Evolutionary conservation across 2,113 vertebrate species (phyloP).

Genomic region (Oceanites oceanicus): DNA sequence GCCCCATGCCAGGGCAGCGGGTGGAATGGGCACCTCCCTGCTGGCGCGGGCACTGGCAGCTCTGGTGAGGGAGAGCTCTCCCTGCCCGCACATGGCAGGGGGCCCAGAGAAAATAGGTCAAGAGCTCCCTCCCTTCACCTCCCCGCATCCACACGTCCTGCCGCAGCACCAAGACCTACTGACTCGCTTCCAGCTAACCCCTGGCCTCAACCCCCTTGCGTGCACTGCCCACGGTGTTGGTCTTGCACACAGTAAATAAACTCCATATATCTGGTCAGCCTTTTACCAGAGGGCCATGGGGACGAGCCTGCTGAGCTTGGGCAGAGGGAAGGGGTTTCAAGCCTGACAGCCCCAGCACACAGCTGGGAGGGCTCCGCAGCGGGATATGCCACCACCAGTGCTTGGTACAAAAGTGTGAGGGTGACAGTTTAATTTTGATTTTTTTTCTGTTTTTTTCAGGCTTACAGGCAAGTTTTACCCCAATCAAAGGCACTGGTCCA

Average conservation of each 20-base stretch:
- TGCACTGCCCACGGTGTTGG: fast-evolving
- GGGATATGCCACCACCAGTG: background rate
- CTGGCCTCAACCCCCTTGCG: background rate
- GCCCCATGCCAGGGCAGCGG: fast-evolving
- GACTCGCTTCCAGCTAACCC: background rate
- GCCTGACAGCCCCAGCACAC: background rate
- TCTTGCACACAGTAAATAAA: background rate
- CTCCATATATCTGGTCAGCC: background rate
- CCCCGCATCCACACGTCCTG: fast-evolving
- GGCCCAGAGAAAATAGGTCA: background rate
- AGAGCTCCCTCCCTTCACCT: background rate
- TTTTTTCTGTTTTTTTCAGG: background rate
- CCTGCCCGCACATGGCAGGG: background rate
- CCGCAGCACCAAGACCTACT: background rate
- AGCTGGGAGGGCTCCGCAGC: background rate
- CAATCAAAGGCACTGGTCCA: background rate
- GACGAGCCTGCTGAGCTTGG: background rate
- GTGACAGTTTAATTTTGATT: background rate
- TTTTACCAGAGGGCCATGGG: background rate
- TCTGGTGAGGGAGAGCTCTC: background rate
- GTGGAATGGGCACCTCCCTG: background rate
- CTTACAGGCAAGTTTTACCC: background rate
- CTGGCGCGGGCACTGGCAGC: fast-evolving
- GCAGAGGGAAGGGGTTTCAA: background rate
- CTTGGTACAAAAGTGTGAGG: background rate